These are phyloP conservation scores for Enteromius fasciolatus DNA, from an alignment of 2,797 vertebrate species.

Conservation along the genomic window DNA sequence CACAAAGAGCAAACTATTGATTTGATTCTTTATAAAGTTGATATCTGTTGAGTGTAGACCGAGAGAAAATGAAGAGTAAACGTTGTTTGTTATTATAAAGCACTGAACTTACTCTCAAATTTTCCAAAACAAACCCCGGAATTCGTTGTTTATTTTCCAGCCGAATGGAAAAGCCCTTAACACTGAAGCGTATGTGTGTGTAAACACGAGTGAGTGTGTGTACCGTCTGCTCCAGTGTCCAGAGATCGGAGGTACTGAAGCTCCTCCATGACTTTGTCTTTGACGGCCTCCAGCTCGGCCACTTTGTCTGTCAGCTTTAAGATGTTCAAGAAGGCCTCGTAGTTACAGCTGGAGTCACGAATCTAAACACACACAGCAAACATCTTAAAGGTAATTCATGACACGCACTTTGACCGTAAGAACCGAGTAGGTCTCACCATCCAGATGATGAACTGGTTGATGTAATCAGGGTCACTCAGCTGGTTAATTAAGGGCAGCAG, in stretches of 20 bases:
- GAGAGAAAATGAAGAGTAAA: slow-evolving; percentile 1
- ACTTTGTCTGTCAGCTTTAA: slow-evolving; percentile 96
- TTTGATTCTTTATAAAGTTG: slow-evolving; percentile 99
- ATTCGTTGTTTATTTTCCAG: slow-evolving; percentile 10
- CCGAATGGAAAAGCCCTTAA: neutral
- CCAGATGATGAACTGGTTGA: slow-evolving; percentile 99
- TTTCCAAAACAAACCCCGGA: slow-evolving; percentile 9
- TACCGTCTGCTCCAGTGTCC: slow-evolving; percentile 96
- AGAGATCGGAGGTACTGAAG: slow-evolving; percentile 95
- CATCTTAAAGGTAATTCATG: neutral
- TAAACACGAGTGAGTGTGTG: slow-evolving; percentile 63
- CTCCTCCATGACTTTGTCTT: slow-evolving; percentile 96
- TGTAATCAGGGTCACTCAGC: slow-evolving; percentile 99
- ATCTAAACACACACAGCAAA: slow-evolving; percentile 76
- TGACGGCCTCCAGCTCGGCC: slow-evolving; percentile 93
- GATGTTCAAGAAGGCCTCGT: slow-evolving; percentile 99
- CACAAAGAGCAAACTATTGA: slow-evolving; percentile 99
- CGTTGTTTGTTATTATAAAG: neutral
- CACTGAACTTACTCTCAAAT: neutral
- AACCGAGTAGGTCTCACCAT: slow-evolving; percentile 83
- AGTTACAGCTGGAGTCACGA: slow-evolving; percentile 96
- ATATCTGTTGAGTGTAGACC: slow-evolving; percentile 84
- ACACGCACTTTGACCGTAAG: neutral
- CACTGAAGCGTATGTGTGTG: neutral
- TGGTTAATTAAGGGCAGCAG: slow-evolving; percentile 98